phyloP scores from a whole-genome alignment of 2,797 vertebrate genomes.

The Balearica regulorum region DNA sequence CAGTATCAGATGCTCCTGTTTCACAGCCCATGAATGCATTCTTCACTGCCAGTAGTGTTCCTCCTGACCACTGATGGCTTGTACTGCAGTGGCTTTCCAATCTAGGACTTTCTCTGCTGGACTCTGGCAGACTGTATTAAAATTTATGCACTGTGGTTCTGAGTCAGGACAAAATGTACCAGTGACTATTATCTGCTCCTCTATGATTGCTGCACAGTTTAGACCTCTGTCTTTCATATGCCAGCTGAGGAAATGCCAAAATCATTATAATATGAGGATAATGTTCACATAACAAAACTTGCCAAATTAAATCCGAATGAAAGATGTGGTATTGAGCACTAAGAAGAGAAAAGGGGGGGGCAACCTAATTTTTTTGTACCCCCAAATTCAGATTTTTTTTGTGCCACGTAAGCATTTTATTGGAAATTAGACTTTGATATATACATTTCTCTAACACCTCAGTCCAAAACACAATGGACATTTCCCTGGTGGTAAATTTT shows the following conservation, averaged over 20 bases:
- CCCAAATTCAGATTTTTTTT: neutral
- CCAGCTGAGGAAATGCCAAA: neutral
- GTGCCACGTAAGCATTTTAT: neutral
- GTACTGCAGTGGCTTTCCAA: neutral
- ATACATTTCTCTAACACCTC: neutral
- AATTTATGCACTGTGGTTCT: neutral
- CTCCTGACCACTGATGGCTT: neutral
- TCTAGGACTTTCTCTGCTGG: neutral
- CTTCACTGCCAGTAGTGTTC: neutral
- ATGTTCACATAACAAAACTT: neutral
- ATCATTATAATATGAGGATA: neutral
- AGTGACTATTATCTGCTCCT: neutral
- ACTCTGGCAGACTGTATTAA: neutral
- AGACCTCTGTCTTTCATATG: neutral
- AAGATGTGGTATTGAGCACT: neutral
- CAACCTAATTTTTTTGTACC: neutral
- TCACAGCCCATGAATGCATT: neutral
- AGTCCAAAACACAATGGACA: neutral
- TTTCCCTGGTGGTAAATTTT: neutral
- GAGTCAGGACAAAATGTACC: neutral
- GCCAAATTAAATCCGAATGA: neutral
- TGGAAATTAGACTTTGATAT: neutral
- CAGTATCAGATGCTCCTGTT: neutral
- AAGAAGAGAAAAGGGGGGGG: neutral
- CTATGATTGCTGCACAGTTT: neutral